phyloP scores from a whole-genome alignment of 2,113 vertebrate species.

The Paradoxurus hermaphroditus region DNA sequence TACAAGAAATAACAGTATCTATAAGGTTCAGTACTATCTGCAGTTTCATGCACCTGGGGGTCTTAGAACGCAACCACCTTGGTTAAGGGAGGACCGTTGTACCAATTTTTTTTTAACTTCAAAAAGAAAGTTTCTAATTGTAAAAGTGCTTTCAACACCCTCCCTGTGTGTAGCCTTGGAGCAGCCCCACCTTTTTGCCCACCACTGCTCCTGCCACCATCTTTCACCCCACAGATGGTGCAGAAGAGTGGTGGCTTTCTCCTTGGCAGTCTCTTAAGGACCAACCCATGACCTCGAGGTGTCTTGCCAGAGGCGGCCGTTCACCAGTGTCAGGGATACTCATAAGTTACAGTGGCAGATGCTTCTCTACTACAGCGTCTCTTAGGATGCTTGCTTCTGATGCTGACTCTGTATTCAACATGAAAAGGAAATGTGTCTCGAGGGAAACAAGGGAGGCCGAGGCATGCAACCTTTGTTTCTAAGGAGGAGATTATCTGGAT shows the following conservation, averaged over 20 bases:
- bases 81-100: neutral
- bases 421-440: constrained; percentile 35
- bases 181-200: neutral
- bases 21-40: neutral
- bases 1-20: neutral
- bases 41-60: neutral
- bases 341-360: neutral
- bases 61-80: neutral
- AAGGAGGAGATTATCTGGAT: constrained; percentile 26
- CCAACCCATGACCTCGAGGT: neutral
- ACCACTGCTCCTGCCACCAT: too few relatives aligned
- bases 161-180: neutral
- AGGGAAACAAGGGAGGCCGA: neutral
- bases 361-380: neutral
- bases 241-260: neutral
- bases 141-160: neutral
- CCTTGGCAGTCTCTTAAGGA: neutral
- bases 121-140: neutral
- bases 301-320: neutral
- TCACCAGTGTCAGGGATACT: too few relatives aligned
- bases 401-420: neutral
- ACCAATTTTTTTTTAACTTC: neutral
- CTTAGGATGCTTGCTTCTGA: neutral
- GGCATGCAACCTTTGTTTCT: neutral
- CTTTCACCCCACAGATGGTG: neutral